Evolutionary conservation across 2,113 vertebrate species (phyloP).

Genomic region (Geococcyx californianus): DNA sequence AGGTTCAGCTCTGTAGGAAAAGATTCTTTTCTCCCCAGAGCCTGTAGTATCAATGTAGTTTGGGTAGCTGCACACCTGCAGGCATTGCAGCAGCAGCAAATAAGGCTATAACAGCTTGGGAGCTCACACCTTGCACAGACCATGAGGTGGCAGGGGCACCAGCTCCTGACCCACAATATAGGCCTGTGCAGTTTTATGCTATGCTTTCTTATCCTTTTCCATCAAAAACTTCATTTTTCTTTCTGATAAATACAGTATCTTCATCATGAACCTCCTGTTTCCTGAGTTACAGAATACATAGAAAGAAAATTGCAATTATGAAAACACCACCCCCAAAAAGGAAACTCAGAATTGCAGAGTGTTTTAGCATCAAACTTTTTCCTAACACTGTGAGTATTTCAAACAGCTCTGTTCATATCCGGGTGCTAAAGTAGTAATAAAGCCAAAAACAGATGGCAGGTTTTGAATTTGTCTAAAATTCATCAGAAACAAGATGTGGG

Average conservation of each 20-base stretch:
- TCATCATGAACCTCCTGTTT: not conserved
- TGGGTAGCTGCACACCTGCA: not conserved
- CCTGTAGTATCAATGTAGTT: rapidly evolving
- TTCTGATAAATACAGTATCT: rapidly evolving
- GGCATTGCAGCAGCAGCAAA: not conserved
- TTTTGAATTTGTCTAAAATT: not conserved
- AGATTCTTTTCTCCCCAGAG: not conserved
- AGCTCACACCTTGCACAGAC: not conserved
- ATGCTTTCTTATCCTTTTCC: not conserved
- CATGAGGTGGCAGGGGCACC: not conserved
- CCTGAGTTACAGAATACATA: not conserved
- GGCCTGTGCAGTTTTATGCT: not conserved
- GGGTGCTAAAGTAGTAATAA: not conserved
- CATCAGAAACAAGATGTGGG: not conserved
- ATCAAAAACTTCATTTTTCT: not conserved
- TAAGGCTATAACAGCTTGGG: not conserved
- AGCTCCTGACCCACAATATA: not conserved
- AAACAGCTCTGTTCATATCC: not conserved
- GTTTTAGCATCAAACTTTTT: not conserved
- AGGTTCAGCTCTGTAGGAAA: not conserved
- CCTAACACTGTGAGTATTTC: not conserved
- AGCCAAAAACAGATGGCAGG: not conserved
- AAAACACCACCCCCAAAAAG: not conserved
- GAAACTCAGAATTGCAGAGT: not conserved
- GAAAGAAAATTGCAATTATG: not conserved